Evolutionary conservation across 1,140 invertebrate genomes (phyloP), one percentile per base, ranked within the genome.

Genomic region (Plectrocnemia conspersa): DNA sequence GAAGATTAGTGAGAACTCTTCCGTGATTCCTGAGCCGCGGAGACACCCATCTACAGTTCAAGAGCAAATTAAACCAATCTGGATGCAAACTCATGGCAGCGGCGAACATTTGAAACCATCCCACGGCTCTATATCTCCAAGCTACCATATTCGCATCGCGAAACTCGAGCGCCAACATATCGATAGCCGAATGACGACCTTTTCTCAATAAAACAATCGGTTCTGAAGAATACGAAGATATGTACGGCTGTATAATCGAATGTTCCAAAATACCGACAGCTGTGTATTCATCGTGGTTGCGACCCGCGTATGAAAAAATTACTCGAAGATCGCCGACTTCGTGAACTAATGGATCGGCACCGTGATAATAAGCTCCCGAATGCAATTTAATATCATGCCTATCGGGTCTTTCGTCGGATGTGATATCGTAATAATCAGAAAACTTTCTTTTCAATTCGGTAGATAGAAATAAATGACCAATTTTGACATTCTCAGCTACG

Each of bases 361-460:
- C 84, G 59, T 91, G 88, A 66, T 91, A 92, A 68, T 91, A 93
- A 29, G 91, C 78, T 2, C 88, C 89, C 40, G 88, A 82, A 66
- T 93, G 89, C 61, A 93, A 77, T 72, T 91, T 92, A 1, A 91
- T 88, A 61, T 89, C 84, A 63, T 68, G 77, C 35, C 84, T 77
- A 47, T 91, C 88, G 1, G 89, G 89, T 60, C 88, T 74, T 53
- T 89, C 85, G 65, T 91, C 89, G 23, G 88, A 88, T 32, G 89
- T 91, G 41, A 93, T 79, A 66, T 88, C 82, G 22, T 84, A 78
- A 67, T 82, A 91, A 61, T 86, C 81, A 33, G 69, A 80, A 54
- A 92, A 89, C 70, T 88, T 88, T 2, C 81, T 73, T 67, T 89
- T 89, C 1, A 89, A 72, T 53, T 85, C 81, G 7, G 61, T 56